A percentile compares a stretch with the other conserved stretches of the same genome.
Conservation (phyloP, 2,113 vertebrate genomes). For the Oceanites oceanicus region DNA sequence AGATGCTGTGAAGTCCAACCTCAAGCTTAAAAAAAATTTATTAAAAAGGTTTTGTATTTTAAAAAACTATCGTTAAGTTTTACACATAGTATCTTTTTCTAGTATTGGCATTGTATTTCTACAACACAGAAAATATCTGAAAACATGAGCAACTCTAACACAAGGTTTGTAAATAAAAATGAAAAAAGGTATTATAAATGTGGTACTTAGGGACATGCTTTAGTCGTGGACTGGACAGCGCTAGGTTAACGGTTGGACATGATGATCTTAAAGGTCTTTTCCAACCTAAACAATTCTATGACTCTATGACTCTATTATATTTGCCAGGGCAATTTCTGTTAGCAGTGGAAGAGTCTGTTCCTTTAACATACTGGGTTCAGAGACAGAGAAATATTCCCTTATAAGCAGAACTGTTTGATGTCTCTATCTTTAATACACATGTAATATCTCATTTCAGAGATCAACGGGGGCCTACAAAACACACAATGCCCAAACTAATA, state of each 20-base stretch:
- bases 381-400: neutral
- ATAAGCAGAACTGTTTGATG: neutral
- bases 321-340: neutral
- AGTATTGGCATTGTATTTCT: neutral
- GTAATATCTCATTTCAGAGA: neutral
- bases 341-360: neutral
- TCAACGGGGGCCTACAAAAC: neutral
- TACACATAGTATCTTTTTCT: neutral
- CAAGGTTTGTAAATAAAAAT: neutral
- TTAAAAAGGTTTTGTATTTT: neutral
- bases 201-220: too few relatives aligned
- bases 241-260: too few relatives aligned
- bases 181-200: too few relatives aligned
- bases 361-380: neutral
- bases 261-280: too few relatives aligned
- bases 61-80: neutral
- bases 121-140: neutral
- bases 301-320: too few relatives aligned
- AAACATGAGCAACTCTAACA: neutral
- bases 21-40: neutral
- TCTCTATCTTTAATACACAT: neutral
- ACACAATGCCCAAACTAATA: neutral
- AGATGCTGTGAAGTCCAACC: constrained; percentile 19
- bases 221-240: too few relatives aligned
- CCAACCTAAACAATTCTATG: too few relatives aligned